These are phyloP conservation scores for Solenodon paradoxus DNA, from an alignment of 2,113 vertebrate genomes.

Conservation along the genomic window DNA sequence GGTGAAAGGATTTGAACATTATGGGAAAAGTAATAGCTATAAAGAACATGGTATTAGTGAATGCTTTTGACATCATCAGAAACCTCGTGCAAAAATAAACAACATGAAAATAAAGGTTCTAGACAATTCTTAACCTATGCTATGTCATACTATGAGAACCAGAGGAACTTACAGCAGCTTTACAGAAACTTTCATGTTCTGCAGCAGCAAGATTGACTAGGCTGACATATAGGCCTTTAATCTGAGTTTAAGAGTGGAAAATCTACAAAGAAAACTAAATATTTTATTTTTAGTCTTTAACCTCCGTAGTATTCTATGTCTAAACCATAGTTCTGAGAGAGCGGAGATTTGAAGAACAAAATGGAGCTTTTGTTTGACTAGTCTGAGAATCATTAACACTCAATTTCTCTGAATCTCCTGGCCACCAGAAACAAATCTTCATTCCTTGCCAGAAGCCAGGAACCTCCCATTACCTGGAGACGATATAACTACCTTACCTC, in stretches of 20 bases:
- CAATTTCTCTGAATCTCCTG: not conserved
- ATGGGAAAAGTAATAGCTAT: constrained; percentile 19
- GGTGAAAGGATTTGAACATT: too few relatives aligned
- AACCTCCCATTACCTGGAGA: not conserved
- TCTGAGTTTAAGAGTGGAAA: not conserved
- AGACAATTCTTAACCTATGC: constrained; percentile 1
- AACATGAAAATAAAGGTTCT: too few relatives aligned
- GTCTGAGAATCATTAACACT: not conserved
- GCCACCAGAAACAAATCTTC: not conserved
- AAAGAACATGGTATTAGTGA: not conserved
- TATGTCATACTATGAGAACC: not conserved
- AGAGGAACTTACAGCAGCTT: not conserved
- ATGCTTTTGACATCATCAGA: constrained; percentile 45
- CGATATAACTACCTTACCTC: not conserved
- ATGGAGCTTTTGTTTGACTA: not conserved
- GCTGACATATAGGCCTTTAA: not conserved
- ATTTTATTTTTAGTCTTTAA: too few relatives aligned
- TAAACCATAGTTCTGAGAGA: not conserved
- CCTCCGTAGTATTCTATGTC: not conserved
- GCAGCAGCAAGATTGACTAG: not conserved
- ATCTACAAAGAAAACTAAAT: not conserved
- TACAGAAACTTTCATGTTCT: constrained; percentile 30
- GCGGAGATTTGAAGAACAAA: not conserved
- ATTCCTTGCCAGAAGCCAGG: not conserved
- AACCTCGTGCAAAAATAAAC: constrained; percentile 29